A percentile compares a stretch with the other conserved stretches of the same genome.
phyloP scores from a whole-genome alignment of 1,140 invertebrate genomes.

The Conus betulinus region DNA sequence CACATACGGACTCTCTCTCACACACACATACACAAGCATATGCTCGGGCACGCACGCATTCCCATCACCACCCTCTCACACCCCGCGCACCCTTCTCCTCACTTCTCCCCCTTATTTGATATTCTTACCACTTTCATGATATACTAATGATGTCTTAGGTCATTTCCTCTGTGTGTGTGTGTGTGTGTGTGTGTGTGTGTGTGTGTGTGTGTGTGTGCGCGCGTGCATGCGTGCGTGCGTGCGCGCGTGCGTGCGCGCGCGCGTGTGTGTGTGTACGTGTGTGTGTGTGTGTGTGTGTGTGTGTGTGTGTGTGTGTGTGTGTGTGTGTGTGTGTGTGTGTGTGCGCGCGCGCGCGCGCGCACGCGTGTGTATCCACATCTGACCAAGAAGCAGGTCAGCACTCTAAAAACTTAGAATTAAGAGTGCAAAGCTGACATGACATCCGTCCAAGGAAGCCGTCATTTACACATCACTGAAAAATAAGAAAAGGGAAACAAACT shows the following conservation, averaged over 20 bases:
- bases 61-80: too few species aligned
- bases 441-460: not conserved
- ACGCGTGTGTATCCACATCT: too few species aligned
- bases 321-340: not conserved
- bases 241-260: not conserved
- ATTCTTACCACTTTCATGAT: too few species aligned
- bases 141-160: too few species aligned
- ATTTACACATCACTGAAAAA: not conserved
- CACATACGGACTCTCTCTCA: too few species aligned
- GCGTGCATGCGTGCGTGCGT: not conserved
- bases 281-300: not conserved
- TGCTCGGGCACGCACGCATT: too few species aligned
- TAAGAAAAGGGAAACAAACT: too few species aligned
- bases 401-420: not conserved
- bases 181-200: conserved; percentile 1
- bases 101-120: too few species aligned
- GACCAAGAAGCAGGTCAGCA: not conserved
- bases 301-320: not conserved
- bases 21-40: too few species aligned
- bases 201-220: not conserved
- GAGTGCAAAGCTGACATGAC: not conserved
- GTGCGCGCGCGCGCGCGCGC: too few species aligned
- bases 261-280: not conserved
- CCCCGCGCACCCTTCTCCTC: too few species aligned
- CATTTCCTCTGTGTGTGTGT: not conserved